A percentile compares a stretch with the other conserved stretches of the same genome.
These are phyloP conservation scores for Myocastor coypus DNA, from an alignment of 2,113 vertebrate species.

Conservation along the genomic window DNA sequence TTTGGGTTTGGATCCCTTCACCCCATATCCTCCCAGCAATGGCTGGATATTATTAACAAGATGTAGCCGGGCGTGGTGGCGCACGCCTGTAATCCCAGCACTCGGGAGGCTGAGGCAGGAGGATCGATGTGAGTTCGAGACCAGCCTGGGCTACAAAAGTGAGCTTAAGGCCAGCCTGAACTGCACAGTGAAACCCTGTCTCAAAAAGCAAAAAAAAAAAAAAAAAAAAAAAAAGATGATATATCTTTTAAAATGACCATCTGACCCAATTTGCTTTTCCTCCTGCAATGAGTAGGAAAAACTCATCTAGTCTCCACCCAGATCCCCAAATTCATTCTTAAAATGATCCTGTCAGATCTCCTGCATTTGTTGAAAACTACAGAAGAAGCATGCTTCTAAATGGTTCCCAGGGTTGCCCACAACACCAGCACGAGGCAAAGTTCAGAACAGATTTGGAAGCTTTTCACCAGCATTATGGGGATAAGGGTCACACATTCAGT, in stretches of 20 bases:
- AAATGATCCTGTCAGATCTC: background rate
- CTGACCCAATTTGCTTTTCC: conserved; percentile 27
- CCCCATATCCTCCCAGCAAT: conserved; percentile 51
- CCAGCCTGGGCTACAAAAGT: no score
- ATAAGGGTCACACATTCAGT: conserved; percentile 54
- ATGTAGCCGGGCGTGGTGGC: no score
- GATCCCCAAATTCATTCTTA: background rate
- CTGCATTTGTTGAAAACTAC: conserved; percentile 27
- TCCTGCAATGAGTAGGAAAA: conserved; percentile 42
- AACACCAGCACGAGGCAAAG: conserved; percentile 58
- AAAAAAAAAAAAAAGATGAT: no score
- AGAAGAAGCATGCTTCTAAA: background rate
- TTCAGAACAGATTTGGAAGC: conserved; percentile 77
- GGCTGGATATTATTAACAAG: conserved; percentile 76
- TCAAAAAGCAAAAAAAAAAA: no score
- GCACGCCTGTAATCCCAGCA: no score
- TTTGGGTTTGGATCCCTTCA: background rate
- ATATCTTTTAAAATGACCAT: conserved; percentile 62
- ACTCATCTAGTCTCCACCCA: conserved; percentile 12
- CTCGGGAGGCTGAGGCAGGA: no score
- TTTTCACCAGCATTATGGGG: conserved; percentile 58
- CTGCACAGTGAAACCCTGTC: no score
- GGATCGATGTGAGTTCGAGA: no score
- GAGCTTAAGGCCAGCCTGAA: no score
- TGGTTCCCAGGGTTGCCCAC: background rate